Evolutionary conservation across 2,113 vertebrate species (phyloP), one percentile per base, ranked within the genome.

Genomic region (Lethenteron camtschaticum): DNA sequence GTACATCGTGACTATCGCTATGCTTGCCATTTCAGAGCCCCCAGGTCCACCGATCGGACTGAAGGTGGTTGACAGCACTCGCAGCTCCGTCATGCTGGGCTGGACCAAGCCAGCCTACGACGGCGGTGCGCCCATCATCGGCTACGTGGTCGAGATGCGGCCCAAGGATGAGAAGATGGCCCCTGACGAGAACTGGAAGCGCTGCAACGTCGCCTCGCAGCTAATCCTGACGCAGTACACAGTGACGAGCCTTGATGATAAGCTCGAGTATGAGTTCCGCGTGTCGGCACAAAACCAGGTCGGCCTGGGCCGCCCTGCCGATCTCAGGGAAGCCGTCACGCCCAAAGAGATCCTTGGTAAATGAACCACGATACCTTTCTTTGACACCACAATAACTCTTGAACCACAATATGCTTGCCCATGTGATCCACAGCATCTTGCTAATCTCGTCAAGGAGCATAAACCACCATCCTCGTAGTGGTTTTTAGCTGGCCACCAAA

Each of bases 231-330:
- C 85, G 73, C 84, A 94, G 79, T 96, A 89, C 78, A 92, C 88
- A 3, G 86, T 86, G 58, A 82, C 83, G 63, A 87, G 86, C 76
- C 82, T 99, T 69, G 82, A 87, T 73, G 84, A 89, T 73, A 87
- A 87, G 2, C 81, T 88, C 18, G 76, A 84, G 69, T 99, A 96
- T 70, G 89, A 96, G 75, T 99, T 99, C 77, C 84, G 90, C 73
- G 94, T 99, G 69, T 95, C 88, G 68, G 90, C 92, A 63, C 90
- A 96, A 80, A 99, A 99, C 73, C 94, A 99, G 71, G 87, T 96
- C 77, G 94, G 94, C 74, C 82, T 99, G 76, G 90, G 94, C 69
- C 80, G 83, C 72, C 88, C 94, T 72, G 90, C 89, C 68, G 81
- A 94, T 77, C 78, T 96, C 71, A 87, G 86, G 72, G 85, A 83